A percentile compares a stretch with the other conserved stretches of the same genome.
Evolutionary conservation across 1,140 invertebrate genomes (phyloP).

Genomic region (Drosophila pallidifrons): DNA sequence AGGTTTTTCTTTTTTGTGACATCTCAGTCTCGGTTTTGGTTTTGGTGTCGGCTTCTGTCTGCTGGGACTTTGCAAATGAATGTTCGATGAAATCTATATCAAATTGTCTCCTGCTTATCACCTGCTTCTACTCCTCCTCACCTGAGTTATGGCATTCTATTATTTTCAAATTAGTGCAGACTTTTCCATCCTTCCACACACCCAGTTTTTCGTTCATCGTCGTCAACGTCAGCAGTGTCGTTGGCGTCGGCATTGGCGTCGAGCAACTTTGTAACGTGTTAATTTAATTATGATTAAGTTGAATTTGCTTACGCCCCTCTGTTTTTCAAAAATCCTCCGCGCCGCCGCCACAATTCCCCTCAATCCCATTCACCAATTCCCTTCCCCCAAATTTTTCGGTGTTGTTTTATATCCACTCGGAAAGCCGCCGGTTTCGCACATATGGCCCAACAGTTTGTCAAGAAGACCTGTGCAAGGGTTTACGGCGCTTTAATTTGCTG

Average conservation of each 20-base stretch:
- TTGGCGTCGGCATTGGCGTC: neutral
- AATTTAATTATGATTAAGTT: conserved; percentile 56
- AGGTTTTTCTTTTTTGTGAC: neutral
- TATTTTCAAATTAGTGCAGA: conserved; percentile 47
- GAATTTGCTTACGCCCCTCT: conserved; percentile 25
- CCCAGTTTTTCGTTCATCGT: neutral
- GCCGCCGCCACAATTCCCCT: neutral
- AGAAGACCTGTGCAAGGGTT: conserved; percentile 41
- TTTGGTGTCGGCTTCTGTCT: neutral
- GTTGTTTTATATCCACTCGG: conserved; percentile 26
- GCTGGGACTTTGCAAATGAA: conserved; percentile 1
- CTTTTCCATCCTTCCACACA: neutral
- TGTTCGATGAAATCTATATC: conserved; percentile 14
- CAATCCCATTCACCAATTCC: neutral
- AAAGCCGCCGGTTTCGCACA: conserved; percentile 28
- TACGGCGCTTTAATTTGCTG: conserved; percentile 53
- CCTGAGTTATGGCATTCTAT: conserved; percentile 23
- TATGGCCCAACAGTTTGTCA: conserved; percentile 45
- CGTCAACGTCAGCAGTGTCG: too few species aligned
- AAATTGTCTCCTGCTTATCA: conserved; percentile 17
- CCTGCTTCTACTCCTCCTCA: neutral
- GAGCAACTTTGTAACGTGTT: conserved; percentile 33
- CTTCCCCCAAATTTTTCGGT: conserved; percentile 11
- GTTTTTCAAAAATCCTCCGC: neutral
- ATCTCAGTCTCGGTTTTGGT: neutral